These are phyloP conservation scores for Acronicta psi DNA, from an alignment of 2,888 invertebrate species.

Conservation along the genomic window DNA sequence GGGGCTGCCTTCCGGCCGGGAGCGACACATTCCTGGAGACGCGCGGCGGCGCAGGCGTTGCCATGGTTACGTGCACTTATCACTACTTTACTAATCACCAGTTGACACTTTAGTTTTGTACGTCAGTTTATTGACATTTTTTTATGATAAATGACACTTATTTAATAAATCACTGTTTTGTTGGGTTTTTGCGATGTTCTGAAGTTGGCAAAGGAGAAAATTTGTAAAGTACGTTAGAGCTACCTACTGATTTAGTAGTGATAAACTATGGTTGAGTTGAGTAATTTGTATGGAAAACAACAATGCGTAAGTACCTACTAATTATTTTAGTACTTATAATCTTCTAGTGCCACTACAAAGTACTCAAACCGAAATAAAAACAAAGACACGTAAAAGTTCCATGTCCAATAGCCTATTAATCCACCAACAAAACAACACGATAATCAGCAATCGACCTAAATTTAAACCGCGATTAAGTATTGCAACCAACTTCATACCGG, in stretches of 20 bases:
- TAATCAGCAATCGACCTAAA: background rate
- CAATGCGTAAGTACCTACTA: too few species aligned
- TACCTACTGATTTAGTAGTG: too few species aligned
- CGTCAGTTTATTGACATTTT: slow-evolving; percentile 31
- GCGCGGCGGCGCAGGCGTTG: slow-evolving; percentile 78
- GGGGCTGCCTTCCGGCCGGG: slow-evolving; percentile 84
- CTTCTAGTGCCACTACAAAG: too few species aligned
- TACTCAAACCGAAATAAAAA: too few species aligned
- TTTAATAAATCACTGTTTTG: slow-evolving; percentile 19
- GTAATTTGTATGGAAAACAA: too few species aligned
- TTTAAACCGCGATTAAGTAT: background rate
- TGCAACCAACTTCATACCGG: background rate
- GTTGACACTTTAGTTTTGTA: slow-evolving; percentile 19
- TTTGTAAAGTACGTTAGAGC: too few species aligned
- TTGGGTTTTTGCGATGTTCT: slow-evolving; percentile 9
- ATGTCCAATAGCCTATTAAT: background rate
- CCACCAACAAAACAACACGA: background rate
- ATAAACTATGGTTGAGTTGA: too few species aligned
- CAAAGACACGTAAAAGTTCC: too few species aligned
- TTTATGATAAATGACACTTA: background rate
- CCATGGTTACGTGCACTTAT: slow-evolving; percentile 62
- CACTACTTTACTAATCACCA: slow-evolving; percentile 28
- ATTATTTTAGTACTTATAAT: too few species aligned
- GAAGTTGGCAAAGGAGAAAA: slow-evolving; percentile 25
- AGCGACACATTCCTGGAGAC: slow-evolving; percentile 84